phyloP scores from a whole-genome alignment of 2,113 vertebrate species.

The Tretioscincus oriximinensis region DNA sequence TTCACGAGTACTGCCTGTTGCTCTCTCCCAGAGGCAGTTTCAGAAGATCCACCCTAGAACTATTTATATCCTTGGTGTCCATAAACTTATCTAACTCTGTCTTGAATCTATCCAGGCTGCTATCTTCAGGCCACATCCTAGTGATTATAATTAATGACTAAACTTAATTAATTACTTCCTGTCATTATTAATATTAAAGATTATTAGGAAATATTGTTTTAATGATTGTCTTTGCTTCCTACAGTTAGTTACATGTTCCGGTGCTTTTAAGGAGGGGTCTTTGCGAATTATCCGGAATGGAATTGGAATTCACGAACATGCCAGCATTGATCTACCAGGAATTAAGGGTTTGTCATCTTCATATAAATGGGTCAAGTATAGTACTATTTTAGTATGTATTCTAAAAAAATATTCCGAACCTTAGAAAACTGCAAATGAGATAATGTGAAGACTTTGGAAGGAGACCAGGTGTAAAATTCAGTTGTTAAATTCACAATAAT shows the following conservation, averaged over 20 bases:
- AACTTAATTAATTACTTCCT: background rate
- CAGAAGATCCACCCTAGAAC: too few relatives aligned
- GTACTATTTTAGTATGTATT: background rate
- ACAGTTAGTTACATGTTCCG: slow-evolving; percentile 96
- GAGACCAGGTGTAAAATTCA: background rate
- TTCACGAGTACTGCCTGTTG: too few relatives aligned
- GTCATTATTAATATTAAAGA: background rate
- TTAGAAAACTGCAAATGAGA: background rate
- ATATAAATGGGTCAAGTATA: background rate
- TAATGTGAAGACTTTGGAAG: background rate
- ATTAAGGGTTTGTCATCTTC: slow-evolving; percentile 84
- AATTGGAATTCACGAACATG: slow-evolving; percentile 97
- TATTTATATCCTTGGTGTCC: too few relatives aligned
- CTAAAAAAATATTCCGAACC: too few relatives aligned
- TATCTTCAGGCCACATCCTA: too few relatives aligned
- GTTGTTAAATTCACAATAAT: background rate
- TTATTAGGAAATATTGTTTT: background rate
- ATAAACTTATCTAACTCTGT: too few relatives aligned
- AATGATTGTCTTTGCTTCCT: slow-evolving; percentile 35
- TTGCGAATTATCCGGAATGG: slow-evolving; percentile 96
- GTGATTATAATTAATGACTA: background rate
- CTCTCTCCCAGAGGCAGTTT: too few relatives aligned
- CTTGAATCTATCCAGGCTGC: too few relatives aligned
- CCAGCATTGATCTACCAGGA: slow-evolving; percentile 96
- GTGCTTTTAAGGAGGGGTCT: slow-evolving; percentile 96